These are phyloP conservation scores for Trissolcus basalis DNA, from an alignment of 1,140 invertebrate species.

Conservation along the genomic window DNA sequence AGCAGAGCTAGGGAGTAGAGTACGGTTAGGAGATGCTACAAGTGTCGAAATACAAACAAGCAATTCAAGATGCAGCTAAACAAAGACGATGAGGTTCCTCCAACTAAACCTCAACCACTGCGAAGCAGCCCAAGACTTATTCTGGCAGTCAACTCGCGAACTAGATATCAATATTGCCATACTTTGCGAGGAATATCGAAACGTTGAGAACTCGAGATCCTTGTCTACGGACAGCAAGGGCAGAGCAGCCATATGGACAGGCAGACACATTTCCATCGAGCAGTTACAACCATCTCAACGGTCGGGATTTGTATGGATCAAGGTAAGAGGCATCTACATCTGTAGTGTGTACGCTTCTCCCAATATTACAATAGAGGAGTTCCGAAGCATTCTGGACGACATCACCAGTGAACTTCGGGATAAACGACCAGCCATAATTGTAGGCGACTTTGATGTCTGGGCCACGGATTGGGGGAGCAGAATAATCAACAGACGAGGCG, in stretches of 20 bases:
- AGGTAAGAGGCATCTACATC: not conserved
- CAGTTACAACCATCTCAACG: not conserved
- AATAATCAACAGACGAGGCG: too few species aligned
- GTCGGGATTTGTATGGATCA: constrained; percentile 3
- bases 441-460: too few species aligned
- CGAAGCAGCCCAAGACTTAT: too few species aligned
- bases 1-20: not conserved
- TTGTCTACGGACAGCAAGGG: not conserved
- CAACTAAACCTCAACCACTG: too few species aligned
- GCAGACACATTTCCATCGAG: not conserved
- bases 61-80: too few species aligned
- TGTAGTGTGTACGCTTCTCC: not conserved
- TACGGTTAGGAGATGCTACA: not conserved
- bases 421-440: not conserved
- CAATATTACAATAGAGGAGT: not conserved
- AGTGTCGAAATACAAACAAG: not conserved
- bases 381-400: not conserved
- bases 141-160: too few species aligned
- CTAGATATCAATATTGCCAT: too few species aligned
- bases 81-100: too few species aligned
- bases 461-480: not conserved
- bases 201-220: not conserved
- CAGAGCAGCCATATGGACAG: not conserved
- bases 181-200: too few species aligned
- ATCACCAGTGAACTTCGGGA: not conserved